Percentiles rank a stretch among this genome's conserved stretches.
Conservation (phyloP, 2,113 vertebrate genomes). For the Oryzias javanicus region DNA sequence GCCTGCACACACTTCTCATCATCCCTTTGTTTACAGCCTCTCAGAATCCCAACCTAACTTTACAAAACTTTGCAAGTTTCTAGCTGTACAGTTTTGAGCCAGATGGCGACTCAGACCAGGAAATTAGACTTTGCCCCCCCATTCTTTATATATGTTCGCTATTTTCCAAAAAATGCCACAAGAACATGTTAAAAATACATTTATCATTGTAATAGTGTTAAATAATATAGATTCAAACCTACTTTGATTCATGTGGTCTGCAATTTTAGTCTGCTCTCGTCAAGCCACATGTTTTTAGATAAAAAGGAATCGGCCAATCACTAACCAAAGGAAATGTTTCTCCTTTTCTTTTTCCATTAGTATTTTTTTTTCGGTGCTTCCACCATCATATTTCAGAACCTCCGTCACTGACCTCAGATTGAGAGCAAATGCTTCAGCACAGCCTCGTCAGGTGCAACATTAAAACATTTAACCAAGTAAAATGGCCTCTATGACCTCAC, state of each 20-base stretch:
- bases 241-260: not conserved
- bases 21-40: too few species aligned
- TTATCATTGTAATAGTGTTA: too few species aligned
- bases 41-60: too few species aligned
- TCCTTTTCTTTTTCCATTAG: slow-evolving; percentile 26
- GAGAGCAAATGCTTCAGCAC: slow-evolving; percentile 31
- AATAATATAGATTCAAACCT: too few species aligned
- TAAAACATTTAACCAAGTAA: slow-evolving; percentile 53
- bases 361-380: not conserved
- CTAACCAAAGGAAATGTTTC: slow-evolving; percentile 45
- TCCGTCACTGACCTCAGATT: slow-evolving; percentile 45
- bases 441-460: slow-evolving; percentile 46
- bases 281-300: slow-evolving; percentile 60
- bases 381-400: not conserved
- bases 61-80: too few species aligned
- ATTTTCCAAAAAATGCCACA: too few species aligned
- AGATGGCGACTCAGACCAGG: too few species aligned
- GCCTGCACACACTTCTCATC: too few species aligned
- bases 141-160: too few species aligned
- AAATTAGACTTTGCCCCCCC: too few species aligned
- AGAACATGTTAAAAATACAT: too few species aligned
- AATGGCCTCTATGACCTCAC: slow-evolving; percentile 29
- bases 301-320: slow-evolving; percentile 55
- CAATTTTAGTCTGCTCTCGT: slow-evolving; percentile 49
- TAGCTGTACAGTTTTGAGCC: too few species aligned